A percentile compares a stretch with the other conserved stretches of the same genome.
phyloP scores from a whole-genome alignment of 2,888 invertebrate species.

The Portevinia maculata region DNA sequence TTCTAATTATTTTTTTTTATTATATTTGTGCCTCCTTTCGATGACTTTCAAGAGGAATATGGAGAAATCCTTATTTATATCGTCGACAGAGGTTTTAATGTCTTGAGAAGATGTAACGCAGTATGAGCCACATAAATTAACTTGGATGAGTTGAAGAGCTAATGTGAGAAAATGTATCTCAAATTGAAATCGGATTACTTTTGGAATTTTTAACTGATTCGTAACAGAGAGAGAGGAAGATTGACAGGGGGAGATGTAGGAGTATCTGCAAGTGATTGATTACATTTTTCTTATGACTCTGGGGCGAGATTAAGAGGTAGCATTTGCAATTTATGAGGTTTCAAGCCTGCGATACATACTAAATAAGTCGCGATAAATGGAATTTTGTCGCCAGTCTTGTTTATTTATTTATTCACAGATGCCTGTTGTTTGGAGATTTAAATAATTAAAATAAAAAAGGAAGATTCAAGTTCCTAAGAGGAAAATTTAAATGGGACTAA shows the following conservation, averaged over 20 bases:
- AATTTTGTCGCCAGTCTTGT: slow-evolving; percentile 20
- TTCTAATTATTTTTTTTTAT: slow-evolving; percentile 52
- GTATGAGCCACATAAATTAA: slow-evolving; percentile 16
- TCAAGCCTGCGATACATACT: slow-evolving; percentile 5
- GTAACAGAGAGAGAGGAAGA: background rate
- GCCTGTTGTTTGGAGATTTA: background rate
- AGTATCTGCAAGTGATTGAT: slow-evolving; percentile 43
- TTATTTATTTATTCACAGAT: slow-evolving; percentile 22
- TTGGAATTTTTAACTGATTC: slow-evolving; percentile 18
- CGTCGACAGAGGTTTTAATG: slow-evolving; percentile 39
- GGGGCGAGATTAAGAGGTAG: slow-evolving; percentile 28
- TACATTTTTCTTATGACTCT: slow-evolving; percentile 29
- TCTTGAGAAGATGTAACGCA: slow-evolving; percentile 6
- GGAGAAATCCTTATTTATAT: slow-evolving; percentile 3
- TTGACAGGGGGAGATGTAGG: background rate
- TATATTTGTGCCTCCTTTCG: background rate
- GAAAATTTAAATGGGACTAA: too few species aligned
- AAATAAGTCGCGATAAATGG: slow-evolving; percentile 16
- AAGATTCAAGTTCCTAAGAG: too few species aligned
- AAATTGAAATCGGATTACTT: slow-evolving; percentile 61
- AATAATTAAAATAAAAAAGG: too few species aligned
- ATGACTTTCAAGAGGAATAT: background rate
- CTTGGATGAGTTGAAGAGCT: slow-evolving; percentile 13
- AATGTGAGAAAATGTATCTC: slow-evolving; percentile 53
- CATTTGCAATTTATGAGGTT: slow-evolving; percentile 25